Base-by-base conservation (phyloP, 2,797 vertebrate genomes). In the Cirrhinus molitorella region DNA sequence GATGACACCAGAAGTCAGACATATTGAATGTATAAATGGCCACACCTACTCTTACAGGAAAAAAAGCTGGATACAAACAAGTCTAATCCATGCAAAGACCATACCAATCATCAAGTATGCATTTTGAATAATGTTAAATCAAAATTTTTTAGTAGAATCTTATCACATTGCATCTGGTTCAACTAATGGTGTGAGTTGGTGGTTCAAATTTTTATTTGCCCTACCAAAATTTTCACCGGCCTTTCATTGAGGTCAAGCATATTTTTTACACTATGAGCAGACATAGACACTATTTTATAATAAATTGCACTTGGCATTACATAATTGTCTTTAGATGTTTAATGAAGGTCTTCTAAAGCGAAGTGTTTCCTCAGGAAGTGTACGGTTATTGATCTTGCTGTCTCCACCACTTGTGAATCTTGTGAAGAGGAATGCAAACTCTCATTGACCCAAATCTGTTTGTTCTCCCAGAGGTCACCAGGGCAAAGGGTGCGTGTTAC, bases 371-470 rank as follows among this genome's bases (percentile, higher is more conserved):
- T 55, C 13, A 47, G 75, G 40, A 77, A 31, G 57, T 13, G n/a
- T 63, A 4, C 0, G 10, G 23, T 10, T 73, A 31, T 34, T 17
- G 55, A 45, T 78, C 23, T 47, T 14, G 23, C 28, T 8, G 7
- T 77, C 37, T 25, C 43, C 16, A 53, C n/a, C 31, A 51, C 47
- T 12, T 68, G n/a, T 53, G 47, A 68, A 68, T 4, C n/a, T n/a
- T n/a, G 37, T 11, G 21, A 28, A 57, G 31, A 70, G 66, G 23
- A 81, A 77, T 10, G 0, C 16, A 77, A 76, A 51, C 70, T 84
- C 47, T 80, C 21, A 53, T 5, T 72, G 83, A 80, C 77, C 83
- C 49, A 74, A 66, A 80, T 73, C 66, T 78, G 65, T 83, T 84
- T 84, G 81, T 53, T 77, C 37, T 77, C 21, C 31, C 21, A 70